Percentiles rank a stretch among this genome's conserved stretches.
These are phyloP conservation scores for Hemichromis elongatus DNA, from an alignment of 2,113 vertebrate genomes.

Conservation along the genomic window DNA sequence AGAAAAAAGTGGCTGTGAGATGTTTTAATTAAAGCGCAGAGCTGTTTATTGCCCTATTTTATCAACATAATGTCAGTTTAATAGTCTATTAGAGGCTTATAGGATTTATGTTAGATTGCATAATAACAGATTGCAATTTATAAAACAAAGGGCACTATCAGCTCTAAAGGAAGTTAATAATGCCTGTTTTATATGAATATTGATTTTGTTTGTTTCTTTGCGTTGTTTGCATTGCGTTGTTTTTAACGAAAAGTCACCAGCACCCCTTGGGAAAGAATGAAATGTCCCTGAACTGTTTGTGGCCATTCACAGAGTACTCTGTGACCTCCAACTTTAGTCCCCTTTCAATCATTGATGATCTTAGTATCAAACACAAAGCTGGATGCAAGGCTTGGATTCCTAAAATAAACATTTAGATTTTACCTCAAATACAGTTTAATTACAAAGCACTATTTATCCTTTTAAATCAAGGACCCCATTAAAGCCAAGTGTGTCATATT, in stretches of 20 bases:
- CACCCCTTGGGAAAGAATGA: background rate
- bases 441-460: background rate
- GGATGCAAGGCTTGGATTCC: background rate
- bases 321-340: background rate
- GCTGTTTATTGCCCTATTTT: background rate
- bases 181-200: background rate
- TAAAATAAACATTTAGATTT: background rate
- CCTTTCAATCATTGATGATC: conserved; percentile 26
- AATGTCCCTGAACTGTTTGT: background rate
- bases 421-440: background rate
- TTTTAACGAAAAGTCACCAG: background rate
- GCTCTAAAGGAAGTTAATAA: background rate
- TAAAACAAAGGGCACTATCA: background rate
- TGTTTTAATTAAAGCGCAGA: background rate
- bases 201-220: background rate
- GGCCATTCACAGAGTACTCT: background rate
- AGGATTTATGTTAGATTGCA: background rate
- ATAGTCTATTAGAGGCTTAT: background rate
- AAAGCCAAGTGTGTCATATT: background rate
- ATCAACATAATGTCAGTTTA: background rate
- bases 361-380: background rate
- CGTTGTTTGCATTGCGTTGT: background rate
- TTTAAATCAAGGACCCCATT: rapidly evolving
- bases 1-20: background rate
- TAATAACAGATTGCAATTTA: background rate